Base-by-base conservation (phyloP, 1,140 invertebrate species). In the Rhyzopertha dominica region DNA sequence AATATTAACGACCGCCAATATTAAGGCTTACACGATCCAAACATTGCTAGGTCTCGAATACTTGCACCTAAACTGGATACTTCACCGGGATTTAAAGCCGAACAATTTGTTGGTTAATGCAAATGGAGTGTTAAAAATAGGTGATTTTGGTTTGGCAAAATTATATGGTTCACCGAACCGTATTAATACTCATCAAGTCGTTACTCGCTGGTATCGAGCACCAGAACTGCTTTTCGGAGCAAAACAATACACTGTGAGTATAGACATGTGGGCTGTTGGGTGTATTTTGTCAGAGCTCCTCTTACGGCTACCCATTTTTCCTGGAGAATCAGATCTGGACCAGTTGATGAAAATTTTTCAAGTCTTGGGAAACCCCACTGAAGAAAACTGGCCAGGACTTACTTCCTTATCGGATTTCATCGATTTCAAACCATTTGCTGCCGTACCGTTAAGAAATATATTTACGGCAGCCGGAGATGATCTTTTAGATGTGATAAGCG, bases 211-310 rank as follows among this genome's bases (percentile, higher is more conserved):
- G 87, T 91, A 92, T 61, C 83, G 87, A 65, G 80, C 88, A 28
- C 96, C 97, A 10, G 97, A 99, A 69, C 70, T 99, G 8, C 72
- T 99, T 9, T 98, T 92, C 75, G 97, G 96, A 28, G 90, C 95
- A 1, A 76, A 89, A 32, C 85, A 91, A 63, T 99, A 99, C 73
- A 87, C 91, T 5, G 88, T 85, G 37, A 92, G 90, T 4, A 85
- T 99, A n/a, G 97, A 99, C 62, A 95, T 98, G 74, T 99, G 96
- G 96, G 94, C 96, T 10, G 79, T 95, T 8, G 96, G 96, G 4
- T 99, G 97, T 68, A 99, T 99, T 63, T 65, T 99, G 47, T 96
- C 93, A 1, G 97, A 99, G 72, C 72, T 99, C 10, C 69, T 99
- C 35, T 72, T 98, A 8, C 72, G 95, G 56, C 81, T 87, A 9